Percentiles rank a stretch among this genome's conserved stretches.
Evolutionary conservation across 23 tunicate genomes (phyloP).

Genomic region (Trididemnum miniatum): DNA sequence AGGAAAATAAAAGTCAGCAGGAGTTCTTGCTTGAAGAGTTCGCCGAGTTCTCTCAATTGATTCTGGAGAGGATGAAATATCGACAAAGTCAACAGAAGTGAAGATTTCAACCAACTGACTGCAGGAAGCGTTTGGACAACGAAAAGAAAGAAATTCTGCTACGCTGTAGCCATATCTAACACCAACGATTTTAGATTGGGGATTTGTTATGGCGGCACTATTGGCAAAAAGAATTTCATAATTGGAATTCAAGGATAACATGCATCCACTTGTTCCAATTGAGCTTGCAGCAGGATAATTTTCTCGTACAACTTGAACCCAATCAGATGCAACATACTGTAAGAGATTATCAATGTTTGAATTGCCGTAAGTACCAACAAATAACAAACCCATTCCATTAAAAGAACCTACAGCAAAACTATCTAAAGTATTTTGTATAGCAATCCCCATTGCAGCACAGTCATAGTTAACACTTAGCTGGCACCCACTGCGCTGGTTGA

Average conservation of each 20-base stretch:
- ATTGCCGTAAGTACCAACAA: slow-evolving; percentile 68
- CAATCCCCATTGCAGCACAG: slow-evolving; percentile 10
- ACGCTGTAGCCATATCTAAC: slow-evolving; percentile 23
- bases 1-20: slow-evolving; percentile 75
- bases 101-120: slow-evolving; percentile 48
- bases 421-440: slow-evolving; percentile 1
- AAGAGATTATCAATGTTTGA: slow-evolving; percentile 5
- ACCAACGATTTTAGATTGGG: slow-evolving; percentile 64
- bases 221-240: slow-evolving; percentile 63
- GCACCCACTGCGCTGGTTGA: slow-evolving; percentile 1
- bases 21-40: slow-evolving; percentile 38
- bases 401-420: not conserved
- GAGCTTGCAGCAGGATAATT: not conserved
- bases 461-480: not conserved
- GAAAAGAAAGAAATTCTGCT: slow-evolving; percentile 33
- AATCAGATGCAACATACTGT: slow-evolving; percentile 14
- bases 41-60: slow-evolving; percentile 42
- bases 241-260: slow-evolving; percentile 15
- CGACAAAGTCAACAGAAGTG: slow-evolving; percentile 65
- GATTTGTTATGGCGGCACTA: slow-evolving; percentile 54
- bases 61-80: slow-evolving; percentile 65
- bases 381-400: not conserved
- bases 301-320: slow-evolving; percentile 13
- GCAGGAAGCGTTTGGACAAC: slow-evolving; percentile 37
- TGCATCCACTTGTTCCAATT: slow-evolving; percentile 31